Evolutionary conservation across 2,113 vertebrate species (phyloP), one percentile per base, ranked within the genome.

Genomic region (Gorsachius goisagi): DNA sequence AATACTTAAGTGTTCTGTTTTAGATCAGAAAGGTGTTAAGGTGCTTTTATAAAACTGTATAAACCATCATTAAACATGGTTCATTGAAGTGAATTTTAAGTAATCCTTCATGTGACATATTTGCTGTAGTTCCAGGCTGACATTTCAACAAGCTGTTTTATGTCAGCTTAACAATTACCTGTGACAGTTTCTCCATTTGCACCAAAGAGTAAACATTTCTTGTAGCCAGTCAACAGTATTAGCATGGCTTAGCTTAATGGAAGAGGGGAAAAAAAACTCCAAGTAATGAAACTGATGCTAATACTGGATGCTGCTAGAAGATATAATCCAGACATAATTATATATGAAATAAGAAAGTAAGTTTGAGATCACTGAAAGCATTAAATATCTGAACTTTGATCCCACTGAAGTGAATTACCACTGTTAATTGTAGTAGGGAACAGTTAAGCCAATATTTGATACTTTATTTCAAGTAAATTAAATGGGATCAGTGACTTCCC

Each of bases 1-100:
- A 97, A 97, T 95, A 95, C 77, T 97, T 94, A 94, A 96, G 96
- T 84, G 95, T 91, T 91, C 96, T 96, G 96, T 33, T 97, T 97
- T 97, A 96, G 89, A 97, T 97, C 97, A 98, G 94, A 95, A 97
- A 97, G 94, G 96, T 98, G 97, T 97, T 98, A 98, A 98, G 96
- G 94, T 98, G 97, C 97, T 97, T 98, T 97, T 97, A 96, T 98
- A 97, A 97, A 98, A 94, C 94, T 96, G 95, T 80, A 96, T 98
- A 97, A 98, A 95, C 95, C 94, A 95, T 97, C 75, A 85, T 98
- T 98, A 98, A 97, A 97, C 97, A 96, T 95, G 96, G 91, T 92
- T 97, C 52, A 68, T 92, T 96, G 97, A 96, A 95, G 97, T 96
- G 97, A 97, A 97, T 97, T 89, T 93, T 90, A 97, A 97, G 88